Evolutionary conservation across 1,140 invertebrate genomes (phyloP), one percentile per base, ranked within the genome.

Genomic region (Campoletis sonorensis): DNA sequence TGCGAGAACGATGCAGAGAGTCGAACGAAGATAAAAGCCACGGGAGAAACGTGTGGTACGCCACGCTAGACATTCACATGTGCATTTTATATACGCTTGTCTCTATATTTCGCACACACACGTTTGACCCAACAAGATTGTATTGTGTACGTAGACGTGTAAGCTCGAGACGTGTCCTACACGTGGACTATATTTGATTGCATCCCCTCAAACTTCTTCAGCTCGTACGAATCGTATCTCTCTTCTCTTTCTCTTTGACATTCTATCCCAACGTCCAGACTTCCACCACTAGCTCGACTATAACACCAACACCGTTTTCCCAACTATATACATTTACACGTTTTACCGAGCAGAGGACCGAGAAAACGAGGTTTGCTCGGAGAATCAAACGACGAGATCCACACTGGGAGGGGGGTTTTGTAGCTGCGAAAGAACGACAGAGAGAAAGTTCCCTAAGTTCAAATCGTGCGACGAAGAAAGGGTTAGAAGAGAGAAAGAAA

Each of bases 1-100:
- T 33, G 3, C 2, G 61, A 64, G 23, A 23, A 64, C 26, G 30
- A 27, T 33, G 49, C 15, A 49, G 73, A 40, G 16, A 61, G 67
- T 70, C 67, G 67, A 70, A 70, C 27, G 27, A 18, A 70, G 67
- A 70, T 70, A 70, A 70, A 70, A 70, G 64, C 8, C 30, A 70
- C 13, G 13, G 16, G 27, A 21, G 21, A 70, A 70, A 70, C 67
- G 67, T 10, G 67, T 70, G 67, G 67, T 21, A 33, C 8, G 27
- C 30, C 67, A 21, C 61, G 3, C 11, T 15, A 33, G 30, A 70
- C 33, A 33, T 70, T 33, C 67, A n/a, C 30, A 70, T 5, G 33
- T 70, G 30, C 54, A 58, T 58, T n/a, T 58, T 23, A 23, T 58
- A 21, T 58, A n/a, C 18, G 18, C 18, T n/a, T 5, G 40, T n/a